Conservation (phyloP, 1,140 invertebrate genomes). For the Lethrus apterus region DNA sequence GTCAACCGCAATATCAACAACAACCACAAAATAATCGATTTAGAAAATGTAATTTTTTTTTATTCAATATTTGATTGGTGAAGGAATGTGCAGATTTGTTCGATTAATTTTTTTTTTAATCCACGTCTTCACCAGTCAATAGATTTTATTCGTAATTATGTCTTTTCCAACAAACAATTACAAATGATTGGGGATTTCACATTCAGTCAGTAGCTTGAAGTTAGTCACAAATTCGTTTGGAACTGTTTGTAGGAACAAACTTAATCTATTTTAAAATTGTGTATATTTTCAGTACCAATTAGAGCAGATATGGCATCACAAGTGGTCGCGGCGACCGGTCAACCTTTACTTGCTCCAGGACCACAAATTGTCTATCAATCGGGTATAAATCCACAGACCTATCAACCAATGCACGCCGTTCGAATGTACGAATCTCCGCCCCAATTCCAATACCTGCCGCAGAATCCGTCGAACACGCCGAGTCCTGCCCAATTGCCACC, state of each 20-base stretch:
- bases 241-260: too few species aligned
- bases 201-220: too few species aligned
- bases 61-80: too few species aligned
- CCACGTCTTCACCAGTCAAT: too few species aligned
- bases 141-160: too few species aligned
- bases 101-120: too few species aligned
- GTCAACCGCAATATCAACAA: slow-evolving; percentile 36
- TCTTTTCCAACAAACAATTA: too few species aligned
- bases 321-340: slow-evolving; percentile 69
- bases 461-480: slow-evolving; percentile 54
- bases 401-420: slow-evolving; percentile 54
- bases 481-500: slow-evolving; percentile 53
- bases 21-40: slow-evolving; percentile 35
- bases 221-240: too few species aligned
- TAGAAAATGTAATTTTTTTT: slow-evolving; percentile 31
- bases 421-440: slow-evolving; percentile 53
- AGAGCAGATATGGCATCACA: slow-evolving; percentile 56
- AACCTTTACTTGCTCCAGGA: slow-evolving; percentile 71
- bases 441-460: slow-evolving; percentile 56
- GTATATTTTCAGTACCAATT: slow-evolving; percentile 55
- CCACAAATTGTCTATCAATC: slow-evolving; percentile 53
- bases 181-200: too few species aligned
- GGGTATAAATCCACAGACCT: slow-evolving; percentile 50
- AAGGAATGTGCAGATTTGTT: slow-evolving; percentile 2
- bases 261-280: too few species aligned